Evolutionary conservation across 2,888 invertebrate genomes (phyloP).

Genomic region (Pterobdella sp.): DNA sequence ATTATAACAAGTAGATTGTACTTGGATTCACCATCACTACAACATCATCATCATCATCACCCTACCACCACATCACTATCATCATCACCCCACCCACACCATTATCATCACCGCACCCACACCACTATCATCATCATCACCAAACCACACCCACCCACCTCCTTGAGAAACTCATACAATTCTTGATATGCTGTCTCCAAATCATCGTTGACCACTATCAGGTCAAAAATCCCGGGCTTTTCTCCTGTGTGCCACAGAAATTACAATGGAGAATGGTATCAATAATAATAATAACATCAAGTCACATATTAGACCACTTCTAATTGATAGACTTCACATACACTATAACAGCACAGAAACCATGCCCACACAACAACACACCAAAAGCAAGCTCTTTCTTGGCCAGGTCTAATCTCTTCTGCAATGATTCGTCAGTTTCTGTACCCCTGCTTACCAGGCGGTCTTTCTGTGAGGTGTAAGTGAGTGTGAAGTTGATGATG

Average conservation of each 20-base stretch:
- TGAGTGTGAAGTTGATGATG: not conserved
- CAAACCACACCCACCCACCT: conserved; percentile 39
- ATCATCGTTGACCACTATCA: conserved; percentile 48
- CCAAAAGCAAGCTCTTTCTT: conserved; percentile 76
- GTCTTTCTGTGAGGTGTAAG: conserved; percentile 44
- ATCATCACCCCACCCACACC: not conserved
- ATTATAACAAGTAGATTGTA: too few relatives aligned
- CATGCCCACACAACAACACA: conserved; percentile 58
- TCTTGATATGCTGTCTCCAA: conserved; percentile 45
- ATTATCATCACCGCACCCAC: not conserved
- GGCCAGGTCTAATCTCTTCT: conserved; percentile 69
- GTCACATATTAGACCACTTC: too few relatives aligned
- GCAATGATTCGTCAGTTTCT: conserved; percentile 78
- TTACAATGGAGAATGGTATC: not conserved
- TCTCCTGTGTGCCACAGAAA: conserved; percentile 40
- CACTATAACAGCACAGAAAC: too few relatives aligned
- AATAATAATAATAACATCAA: not conserved
- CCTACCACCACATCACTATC: too few relatives aligned
- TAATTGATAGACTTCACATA: not conserved
- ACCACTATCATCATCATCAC: not conserved
- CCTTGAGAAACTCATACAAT: conserved; percentile 43
- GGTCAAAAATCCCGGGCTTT: conserved; percentile 45
- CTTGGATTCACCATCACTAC: too few relatives aligned
- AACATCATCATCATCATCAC: too few relatives aligned
- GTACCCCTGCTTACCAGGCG: conserved; percentile 66